These are phyloP conservation scores for Caracal caracal DNA, from an alignment of 2,113 vertebrate species.

Conservation along the genomic window DNA sequence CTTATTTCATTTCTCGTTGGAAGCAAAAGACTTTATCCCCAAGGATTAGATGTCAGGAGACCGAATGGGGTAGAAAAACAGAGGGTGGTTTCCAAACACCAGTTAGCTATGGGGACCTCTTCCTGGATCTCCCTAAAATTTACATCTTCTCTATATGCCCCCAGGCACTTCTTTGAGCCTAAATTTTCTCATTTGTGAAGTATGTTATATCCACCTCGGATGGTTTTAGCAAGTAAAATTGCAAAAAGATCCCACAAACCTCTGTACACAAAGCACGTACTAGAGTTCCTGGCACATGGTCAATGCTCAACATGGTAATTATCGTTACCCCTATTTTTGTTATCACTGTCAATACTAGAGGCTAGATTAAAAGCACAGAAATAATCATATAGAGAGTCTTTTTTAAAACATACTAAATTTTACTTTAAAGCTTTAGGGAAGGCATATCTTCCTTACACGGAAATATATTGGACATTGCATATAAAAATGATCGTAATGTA, in stretches of 20 bases:
- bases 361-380: background rate
- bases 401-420: background rate
- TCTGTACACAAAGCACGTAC: background rate
- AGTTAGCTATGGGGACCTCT: background rate
- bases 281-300: background rate
- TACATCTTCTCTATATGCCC: background rate
- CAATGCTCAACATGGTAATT: background rate
- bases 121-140: background rate
- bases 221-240: background rate
- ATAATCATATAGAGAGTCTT: background rate
- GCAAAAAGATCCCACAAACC: background rate
- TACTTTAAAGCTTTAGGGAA: slow-evolving; percentile 7
- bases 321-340: background rate
- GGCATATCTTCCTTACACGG: background rate
- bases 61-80: no score
- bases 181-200: background rate
- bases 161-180: background rate
- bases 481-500: background rate
- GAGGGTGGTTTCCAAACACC: background rate
- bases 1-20: background rate
- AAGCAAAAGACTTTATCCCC: background rate
- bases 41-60: background rate
- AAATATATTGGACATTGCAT: background rate
- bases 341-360: background rate
- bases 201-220: background rate